These are phyloP conservation scores for Drosophila tripunctata DNA, from an alignment of 2,888 invertebrate genomes.

Conservation along the genomic window DNA sequence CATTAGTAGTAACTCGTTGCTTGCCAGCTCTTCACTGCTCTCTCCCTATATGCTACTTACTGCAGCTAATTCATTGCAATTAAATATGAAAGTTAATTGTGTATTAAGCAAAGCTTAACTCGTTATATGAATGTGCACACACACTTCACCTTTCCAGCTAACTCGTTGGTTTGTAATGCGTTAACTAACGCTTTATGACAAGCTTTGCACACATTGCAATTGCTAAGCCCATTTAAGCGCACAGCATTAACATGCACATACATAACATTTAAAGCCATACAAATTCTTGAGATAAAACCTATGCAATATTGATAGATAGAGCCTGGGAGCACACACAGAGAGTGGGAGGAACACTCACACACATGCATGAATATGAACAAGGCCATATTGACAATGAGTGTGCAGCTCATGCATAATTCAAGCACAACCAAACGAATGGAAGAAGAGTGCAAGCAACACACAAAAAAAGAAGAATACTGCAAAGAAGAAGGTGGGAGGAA, in stretches of 20 bases:
- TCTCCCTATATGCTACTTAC: neutral
- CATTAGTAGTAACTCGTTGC: neutral
- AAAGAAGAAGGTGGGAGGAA: slow-evolving; percentile 8
- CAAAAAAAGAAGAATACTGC: neutral
- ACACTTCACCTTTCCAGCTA: neutral
- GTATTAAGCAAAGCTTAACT: neutral
- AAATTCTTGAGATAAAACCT: slow-evolving; percentile 65
- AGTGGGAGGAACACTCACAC: neutral
- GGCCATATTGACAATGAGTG: slow-evolving; percentile 67
- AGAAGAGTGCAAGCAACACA: slow-evolving; percentile 9
- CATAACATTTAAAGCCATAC: slow-evolving; percentile 58
- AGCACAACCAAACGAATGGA: slow-evolving; percentile 23
- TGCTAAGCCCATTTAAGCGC: slow-evolving; percentile 25
- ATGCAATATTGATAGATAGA: slow-evolving; percentile 73
- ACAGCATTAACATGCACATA: slow-evolving; percentile 27
- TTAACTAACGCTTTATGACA: slow-evolving; percentile 16
- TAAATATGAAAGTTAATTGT: neutral
- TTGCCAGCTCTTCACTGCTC: too few species aligned
- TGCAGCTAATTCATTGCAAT: neutral
- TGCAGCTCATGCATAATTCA: slow-evolving; percentile 70
- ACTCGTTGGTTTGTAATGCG: neutral
- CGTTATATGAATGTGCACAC: neutral
- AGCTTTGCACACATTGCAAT: slow-evolving; percentile 42
- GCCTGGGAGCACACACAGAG: slow-evolving; percentile 19
- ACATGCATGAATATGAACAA: slow-evolving; percentile 38